These are phyloP conservation scores for Pasiphila rectangulata DNA, from an alignment of 2,888 invertebrate genomes.

Conservation along the genomic window DNA sequence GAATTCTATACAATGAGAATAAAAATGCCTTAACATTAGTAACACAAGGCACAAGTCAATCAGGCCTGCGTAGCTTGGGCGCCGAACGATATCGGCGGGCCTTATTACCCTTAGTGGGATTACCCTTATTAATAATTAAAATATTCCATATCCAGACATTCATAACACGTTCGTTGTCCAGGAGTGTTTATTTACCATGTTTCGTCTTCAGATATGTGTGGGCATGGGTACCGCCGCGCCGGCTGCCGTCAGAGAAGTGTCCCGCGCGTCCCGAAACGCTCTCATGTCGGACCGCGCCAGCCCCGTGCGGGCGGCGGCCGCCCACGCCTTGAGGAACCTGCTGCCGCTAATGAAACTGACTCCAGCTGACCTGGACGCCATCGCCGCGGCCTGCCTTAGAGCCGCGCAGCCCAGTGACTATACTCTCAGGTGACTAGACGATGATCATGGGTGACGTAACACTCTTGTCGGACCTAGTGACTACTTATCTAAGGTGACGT, in stretches of 20 bases:
- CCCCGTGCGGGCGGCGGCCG: constrained; percentile 96
- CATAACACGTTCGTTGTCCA: too few relatives aligned
- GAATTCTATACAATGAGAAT: too few relatives aligned
- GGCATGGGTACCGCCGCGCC: constrained; percentile 97
- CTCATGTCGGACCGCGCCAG: constrained; percentile 95
- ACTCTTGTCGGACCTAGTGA: too few relatives aligned
- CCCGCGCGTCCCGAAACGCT: constrained; percentile 90
- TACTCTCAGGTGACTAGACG: constrained; percentile 55
- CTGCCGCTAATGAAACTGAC: constrained; percentile 92
- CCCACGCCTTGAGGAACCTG: constrained; percentile 93
- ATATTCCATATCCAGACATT: too few relatives aligned
- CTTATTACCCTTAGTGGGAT: too few relatives aligned
- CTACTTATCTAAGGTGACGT: too few relatives aligned
- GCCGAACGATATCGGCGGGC: too few relatives aligned
- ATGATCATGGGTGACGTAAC: too few relatives aligned
- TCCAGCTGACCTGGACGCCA: constrained; percentile 94
- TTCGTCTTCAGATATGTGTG: constrained; percentile 85
- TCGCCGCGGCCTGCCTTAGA: constrained; percentile 94
- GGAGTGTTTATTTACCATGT: too few relatives aligned
- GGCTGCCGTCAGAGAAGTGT: constrained; percentile 89
- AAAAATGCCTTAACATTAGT: too few relatives aligned
- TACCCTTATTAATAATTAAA: too few relatives aligned
- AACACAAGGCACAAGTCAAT: too few relatives aligned
- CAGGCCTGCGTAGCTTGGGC: background rate
- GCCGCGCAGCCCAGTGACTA: constrained; percentile 80